Conservation (phyloP, 53 echinoderm and acorn worm species). For the Holothuria leucospilota region DNA sequence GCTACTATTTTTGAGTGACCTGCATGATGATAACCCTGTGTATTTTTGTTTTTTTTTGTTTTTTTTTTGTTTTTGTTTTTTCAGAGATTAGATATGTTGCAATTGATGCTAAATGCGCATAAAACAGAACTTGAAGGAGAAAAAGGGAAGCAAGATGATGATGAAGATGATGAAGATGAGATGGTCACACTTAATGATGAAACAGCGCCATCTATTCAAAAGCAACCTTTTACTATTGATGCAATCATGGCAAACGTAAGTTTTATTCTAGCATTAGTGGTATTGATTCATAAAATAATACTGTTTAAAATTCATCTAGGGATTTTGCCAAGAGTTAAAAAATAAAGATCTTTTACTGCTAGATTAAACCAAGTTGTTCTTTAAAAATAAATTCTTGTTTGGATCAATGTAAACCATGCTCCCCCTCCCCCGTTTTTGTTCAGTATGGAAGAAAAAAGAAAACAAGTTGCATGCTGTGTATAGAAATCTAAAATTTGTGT, state of each 20-base stretch:
- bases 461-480: no score
- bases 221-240: slow-evolving; percentile 7
- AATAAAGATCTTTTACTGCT: no score
- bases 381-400: no score
- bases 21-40: background rate
- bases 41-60: background rate
- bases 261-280: background rate
- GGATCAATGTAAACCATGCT: no score
- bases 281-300: no score
- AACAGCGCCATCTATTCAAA: background rate
- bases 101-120: slow-evolving; percentile 81
- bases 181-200: slow-evolving; percentile 16
- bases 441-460: no score
- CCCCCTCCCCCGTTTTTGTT: no score
- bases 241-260: slow-evolving; percentile 33
- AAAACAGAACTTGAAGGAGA: slow-evolving; percentile 10
- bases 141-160: background rate
- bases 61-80: background rate
- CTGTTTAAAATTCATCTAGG: no score
- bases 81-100: slow-evolving; percentile 72
- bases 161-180: slow-evolving; percentile 42
- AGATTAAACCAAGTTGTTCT: no score
- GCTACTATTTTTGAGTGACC: no score
- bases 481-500: no score
- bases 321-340: no score